Conservation (phyloP, 2,797 vertebrate species). For the Tinamus major region DNA sequence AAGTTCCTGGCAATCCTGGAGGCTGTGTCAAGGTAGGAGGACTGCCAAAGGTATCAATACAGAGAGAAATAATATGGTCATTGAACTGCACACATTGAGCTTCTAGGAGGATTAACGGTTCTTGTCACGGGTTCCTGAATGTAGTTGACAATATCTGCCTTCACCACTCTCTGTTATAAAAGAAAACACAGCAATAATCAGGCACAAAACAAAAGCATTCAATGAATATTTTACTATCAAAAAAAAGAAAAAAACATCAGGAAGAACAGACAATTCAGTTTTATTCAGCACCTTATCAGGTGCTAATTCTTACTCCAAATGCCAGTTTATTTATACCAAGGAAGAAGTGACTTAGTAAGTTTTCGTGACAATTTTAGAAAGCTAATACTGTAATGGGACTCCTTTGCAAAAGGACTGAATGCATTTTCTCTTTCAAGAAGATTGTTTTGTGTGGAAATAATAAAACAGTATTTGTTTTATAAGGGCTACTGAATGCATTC, state of each 20-base stretch:
- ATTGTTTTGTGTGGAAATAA: not conserved
- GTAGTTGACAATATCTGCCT: constrained; percentile 99
- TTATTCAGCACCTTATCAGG: not conserved
- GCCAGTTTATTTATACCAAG: not conserved
- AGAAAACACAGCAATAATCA: constrained; percentile 74
- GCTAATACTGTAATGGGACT: not conserved
- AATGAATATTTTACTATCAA: constrained; percentile 17
- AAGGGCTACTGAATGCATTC: not conserved
- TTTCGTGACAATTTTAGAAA: not conserved
- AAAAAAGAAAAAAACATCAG: not conserved
- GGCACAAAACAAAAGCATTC: constrained; percentile 48
- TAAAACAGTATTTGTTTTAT: not conserved
- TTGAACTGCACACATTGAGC: constrained; percentile 96
- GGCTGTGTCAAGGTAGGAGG: constrained; percentile 39
- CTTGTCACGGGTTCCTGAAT: constrained; percentile 92
- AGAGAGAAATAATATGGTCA: constrained; percentile 76
- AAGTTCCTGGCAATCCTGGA: constrained; percentile 44
- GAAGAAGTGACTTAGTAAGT: not conserved
- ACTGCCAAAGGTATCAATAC: not conserved
- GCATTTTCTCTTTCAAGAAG: not conserved
- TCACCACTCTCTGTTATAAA: constrained; percentile 91
- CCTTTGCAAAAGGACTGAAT: not conserved
- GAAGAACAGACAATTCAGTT: not conserved
- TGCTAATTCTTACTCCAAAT: not conserved
- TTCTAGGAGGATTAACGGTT: constrained; percentile 89